Evolutionary conservation across 2,888 invertebrate genomes (phyloP), one percentile per base, ranked within the genome.

Genomic region (Sepiola atlantica): DNA sequence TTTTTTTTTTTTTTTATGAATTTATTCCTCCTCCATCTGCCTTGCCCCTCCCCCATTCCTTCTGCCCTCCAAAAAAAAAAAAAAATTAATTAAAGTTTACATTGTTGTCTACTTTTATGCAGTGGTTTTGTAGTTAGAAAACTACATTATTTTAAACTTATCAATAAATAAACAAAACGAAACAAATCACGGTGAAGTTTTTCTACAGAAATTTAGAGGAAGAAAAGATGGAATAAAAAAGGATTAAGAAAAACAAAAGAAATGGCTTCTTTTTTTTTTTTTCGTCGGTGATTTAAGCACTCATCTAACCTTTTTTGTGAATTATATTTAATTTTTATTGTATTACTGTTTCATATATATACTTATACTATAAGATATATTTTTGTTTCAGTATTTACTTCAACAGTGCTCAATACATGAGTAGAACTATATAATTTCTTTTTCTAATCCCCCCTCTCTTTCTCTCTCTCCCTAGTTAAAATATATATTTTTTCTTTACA

Each of bases 81-180:
- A 77, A n/a, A 45, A 45, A 45, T 8, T 45, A 45, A 45, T 45
- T 45, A 45, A 77, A 77, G 77, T n/a, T 77, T 21, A 77, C n/a
- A 77, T 32, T n/a, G n/a, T 77, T 77, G n/a, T 77, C n/a, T n/a
- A 32, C n/a, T 77, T n/a, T 32, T 32, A 77, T 77, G 77, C 77
- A n/a, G 77, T 77, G 77, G 77, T 77, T 77, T 77, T 77, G n/a
- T n/a, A n/a, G n/a, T 77, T 77, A 77, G 77, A 77, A 77, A 77
- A 77, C n/a, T n/a, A 77, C 77, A 77, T 77, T 77, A 77, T 77
- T 77, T 77, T 77, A 77, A 77, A 32, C 77, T 77, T n/a, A 77
- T 18, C n/a, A n/a, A 77, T 77, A 77, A 77, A 77, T 77, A 14
- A n/a, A 61, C 24, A 61, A 61, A 77, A 32, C 8, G 16, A 77